phyloP scores from a whole-genome alignment of 2,113 vertebrate species.

The Cololabis saira region DNA sequence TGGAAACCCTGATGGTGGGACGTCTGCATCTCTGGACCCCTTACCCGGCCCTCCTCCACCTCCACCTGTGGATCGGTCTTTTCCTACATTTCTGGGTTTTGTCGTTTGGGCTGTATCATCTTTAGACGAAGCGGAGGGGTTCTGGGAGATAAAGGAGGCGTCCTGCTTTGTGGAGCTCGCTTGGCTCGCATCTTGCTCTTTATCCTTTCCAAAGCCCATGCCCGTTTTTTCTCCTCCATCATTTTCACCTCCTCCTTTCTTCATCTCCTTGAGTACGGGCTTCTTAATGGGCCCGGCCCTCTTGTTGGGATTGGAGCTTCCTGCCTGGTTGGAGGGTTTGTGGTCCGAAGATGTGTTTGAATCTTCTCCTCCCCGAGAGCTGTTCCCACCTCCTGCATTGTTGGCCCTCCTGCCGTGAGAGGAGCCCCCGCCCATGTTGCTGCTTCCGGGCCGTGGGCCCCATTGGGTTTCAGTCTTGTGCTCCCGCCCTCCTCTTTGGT shows the following conservation, averaged over 20 bases:
- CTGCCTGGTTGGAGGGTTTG: constrained; percentile 70
- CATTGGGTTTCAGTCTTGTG: constrained; percentile 92
- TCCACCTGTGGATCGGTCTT: constrained; percentile 64
- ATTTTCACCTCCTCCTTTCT: constrained; percentile 75
- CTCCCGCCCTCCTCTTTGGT: constrained; percentile 84
- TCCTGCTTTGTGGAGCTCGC: constrained; percentile 69
- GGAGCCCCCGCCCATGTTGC: constrained; percentile 68
- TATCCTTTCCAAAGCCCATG: constrained; percentile 75
- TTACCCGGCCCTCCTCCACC: constrained; percentile 58
- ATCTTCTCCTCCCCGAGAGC: constrained; percentile 72
- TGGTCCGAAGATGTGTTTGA: constrained; percentile 61
- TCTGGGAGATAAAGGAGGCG: constrained; percentile 54
- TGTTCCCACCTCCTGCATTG: constrained; percentile 71
- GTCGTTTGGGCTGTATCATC: constrained; percentile 62
- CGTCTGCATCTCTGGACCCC: constrained; percentile 77
- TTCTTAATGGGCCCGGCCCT: constrained; percentile 89
- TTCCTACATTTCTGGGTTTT: constrained; percentile 78
- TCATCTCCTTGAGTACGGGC: constrained; percentile 79
- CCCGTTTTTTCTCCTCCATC: constrained; percentile 76
- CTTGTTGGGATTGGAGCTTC: constrained; percentile 70
- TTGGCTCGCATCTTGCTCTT: constrained; percentile 77
- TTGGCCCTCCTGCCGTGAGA: constrained; percentile 80
- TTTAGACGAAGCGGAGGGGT: constrained; percentile 62
- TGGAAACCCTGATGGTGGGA: constrained; percentile 60
- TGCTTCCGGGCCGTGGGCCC: constrained; percentile 90